These are phyloP conservation scores for Crotalus tigris DNA, from an alignment of 2,113 vertebrate species.

Conservation along the genomic window DNA sequence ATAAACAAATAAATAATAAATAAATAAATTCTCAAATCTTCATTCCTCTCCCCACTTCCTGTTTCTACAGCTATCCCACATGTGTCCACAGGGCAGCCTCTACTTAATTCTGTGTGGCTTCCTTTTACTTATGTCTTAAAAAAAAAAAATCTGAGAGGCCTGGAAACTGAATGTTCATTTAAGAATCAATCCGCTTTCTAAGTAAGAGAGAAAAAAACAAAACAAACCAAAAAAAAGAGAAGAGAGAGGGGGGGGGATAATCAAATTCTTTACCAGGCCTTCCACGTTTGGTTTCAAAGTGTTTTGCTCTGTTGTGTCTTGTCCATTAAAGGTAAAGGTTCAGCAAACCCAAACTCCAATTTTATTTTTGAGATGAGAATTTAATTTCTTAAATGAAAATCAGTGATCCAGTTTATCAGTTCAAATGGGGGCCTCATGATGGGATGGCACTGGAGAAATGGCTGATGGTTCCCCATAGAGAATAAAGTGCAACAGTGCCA, in stretches of 20 bases:
- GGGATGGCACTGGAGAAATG: neutral
- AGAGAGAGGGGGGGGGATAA: neutral
- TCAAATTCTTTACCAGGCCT: neutral
- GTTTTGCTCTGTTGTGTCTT: neutral
- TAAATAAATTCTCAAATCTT: neutral
- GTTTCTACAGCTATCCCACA: neutral
- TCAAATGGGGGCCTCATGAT: neutral
- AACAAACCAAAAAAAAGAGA: no score
- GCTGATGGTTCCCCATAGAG: neutral
- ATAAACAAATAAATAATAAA: neutral
- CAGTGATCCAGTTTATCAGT: neutral
- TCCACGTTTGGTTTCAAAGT: neutral
- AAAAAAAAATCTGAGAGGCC: no score
- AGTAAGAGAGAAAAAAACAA: neutral
- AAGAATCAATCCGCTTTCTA: neutral
- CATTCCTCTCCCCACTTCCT: neutral
- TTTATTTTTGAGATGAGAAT: neutral
- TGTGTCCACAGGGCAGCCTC: neutral
- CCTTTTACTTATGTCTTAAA: no score
- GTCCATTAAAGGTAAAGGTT: neutral
- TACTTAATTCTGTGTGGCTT: neutral
- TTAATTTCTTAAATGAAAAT: neutral
- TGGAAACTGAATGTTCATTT: neutral
- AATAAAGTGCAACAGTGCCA: neutral
- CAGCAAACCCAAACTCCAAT: neutral